Percentiles rank a stretch among this genome's conserved stretches.
Conservation (phyloP, 2,113 vertebrate species). For the Charina bottae region DNA sequence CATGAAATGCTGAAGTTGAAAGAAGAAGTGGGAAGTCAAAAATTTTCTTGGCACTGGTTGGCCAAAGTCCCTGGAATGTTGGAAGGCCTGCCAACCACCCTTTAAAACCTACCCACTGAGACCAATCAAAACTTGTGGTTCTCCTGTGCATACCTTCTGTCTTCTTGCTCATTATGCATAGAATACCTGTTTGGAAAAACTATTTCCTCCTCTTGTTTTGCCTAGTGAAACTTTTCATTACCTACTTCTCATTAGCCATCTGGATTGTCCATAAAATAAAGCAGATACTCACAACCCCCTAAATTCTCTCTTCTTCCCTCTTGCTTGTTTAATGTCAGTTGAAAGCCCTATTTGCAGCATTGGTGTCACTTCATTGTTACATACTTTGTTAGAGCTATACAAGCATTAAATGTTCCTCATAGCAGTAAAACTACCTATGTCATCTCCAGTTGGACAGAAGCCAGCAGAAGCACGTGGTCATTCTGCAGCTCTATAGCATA, state of each 20-base stretch:
- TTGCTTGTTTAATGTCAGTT: neutral
- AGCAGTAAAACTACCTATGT: neutral
- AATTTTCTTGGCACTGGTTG: neutral
- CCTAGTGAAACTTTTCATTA: neutral
- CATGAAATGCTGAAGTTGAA: neutral
- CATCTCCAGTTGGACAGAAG: neutral
- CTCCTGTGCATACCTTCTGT: neutral
- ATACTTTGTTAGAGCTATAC: neutral
- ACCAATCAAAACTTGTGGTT: neutral
- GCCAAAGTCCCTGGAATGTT: neutral
- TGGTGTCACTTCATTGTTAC: neutral
- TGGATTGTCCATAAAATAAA: neutral
- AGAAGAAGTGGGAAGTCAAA: neutral
- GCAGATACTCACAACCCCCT: neutral
- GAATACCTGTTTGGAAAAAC: neutral
- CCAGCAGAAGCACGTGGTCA: conserved; percentile 5
- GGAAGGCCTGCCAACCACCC: neutral
- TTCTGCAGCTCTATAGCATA: conserved; percentile 4
- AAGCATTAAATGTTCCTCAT: neutral
- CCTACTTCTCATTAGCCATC: neutral
- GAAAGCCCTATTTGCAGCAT: neutral
- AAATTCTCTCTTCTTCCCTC: neutral
- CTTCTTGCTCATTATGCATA: neutral
- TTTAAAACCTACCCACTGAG: neutral
- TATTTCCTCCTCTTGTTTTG: neutral